Conservation (phyloP, 1,140 invertebrate species). For the Drosophila kanapiae region DNA sequence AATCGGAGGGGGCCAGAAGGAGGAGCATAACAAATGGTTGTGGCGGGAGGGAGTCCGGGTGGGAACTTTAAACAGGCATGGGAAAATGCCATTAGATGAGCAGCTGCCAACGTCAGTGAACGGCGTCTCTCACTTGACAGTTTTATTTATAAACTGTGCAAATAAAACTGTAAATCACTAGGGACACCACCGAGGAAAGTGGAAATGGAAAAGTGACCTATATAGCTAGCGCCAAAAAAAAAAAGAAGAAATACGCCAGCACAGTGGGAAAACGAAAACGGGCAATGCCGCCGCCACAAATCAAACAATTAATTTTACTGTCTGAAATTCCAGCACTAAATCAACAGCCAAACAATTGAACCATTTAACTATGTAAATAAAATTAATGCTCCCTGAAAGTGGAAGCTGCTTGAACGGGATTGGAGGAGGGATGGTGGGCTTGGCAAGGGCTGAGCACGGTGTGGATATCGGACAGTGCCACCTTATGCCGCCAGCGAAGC, state of each 20-base stretch:
- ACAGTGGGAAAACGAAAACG: constrained; percentile 22
- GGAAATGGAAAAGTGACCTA: constrained; percentile 54
- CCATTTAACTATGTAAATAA: constrained; percentile 83
- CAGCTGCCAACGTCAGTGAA: constrained; percentile 72
- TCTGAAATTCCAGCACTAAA: constrained; percentile 80
- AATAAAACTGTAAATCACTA: constrained; percentile 79
- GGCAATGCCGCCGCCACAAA: constrained; percentile 63
- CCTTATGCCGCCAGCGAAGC: constrained; percentile 58
- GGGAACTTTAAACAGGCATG: constrained; percentile 52
- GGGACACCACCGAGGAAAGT: constrained; percentile 27
- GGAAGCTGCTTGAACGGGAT: constrained; percentile 2
- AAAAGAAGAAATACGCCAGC: constrained; percentile 8
- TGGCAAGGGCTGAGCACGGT: background rate
- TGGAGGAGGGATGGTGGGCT: background rate
- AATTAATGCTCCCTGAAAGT: constrained; percentile 65
- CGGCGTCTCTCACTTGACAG: constrained; percentile 65
- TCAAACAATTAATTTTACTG: constrained; percentile 81
- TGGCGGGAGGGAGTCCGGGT: background rate
- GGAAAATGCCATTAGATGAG: constrained; percentile 65
- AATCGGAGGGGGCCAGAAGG: constrained; percentile 17
- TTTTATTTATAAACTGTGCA: constrained; percentile 83
- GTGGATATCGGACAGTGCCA: constrained; percentile 39
- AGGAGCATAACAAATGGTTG: constrained; percentile 54
- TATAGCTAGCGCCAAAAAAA: constrained; percentile 40
- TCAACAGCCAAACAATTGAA: constrained; percentile 82